Conservation (phyloP, 2,113 vertebrate species). For the Patagioenas fasciata region DNA sequence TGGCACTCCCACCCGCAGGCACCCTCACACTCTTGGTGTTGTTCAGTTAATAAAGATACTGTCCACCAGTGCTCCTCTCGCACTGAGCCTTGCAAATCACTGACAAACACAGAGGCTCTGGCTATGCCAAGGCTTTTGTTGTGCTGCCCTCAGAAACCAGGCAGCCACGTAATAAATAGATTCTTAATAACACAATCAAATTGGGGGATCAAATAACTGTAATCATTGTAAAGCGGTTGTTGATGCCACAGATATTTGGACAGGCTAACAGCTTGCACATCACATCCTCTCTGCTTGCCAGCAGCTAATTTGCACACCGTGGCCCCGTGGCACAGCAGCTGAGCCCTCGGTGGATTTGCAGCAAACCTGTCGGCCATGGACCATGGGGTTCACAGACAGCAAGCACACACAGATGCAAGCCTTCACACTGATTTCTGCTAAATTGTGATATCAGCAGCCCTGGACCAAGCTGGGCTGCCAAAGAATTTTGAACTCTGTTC, state of each 20-base stretch:
- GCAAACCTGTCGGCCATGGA: background rate
- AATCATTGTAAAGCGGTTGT: conserved; percentile 36
- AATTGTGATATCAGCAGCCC: background rate
- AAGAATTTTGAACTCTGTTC: background rate
- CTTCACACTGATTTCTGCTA: background rate
- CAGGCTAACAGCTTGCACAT: conserved; percentile 14
- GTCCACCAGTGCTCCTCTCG: background rate
- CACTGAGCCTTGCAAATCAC: background rate
- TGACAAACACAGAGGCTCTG: background rate
- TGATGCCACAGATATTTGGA: conserved; percentile 31
- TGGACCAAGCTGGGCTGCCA: background rate
- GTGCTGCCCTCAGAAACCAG: background rate
- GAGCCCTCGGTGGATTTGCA: conserved; percentile 4
- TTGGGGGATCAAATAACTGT: conserved; percentile 42
- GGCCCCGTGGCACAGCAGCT: conserved; percentile 22
- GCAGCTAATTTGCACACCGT: background rate
- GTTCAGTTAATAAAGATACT: background rate
- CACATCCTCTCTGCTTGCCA: background rate
- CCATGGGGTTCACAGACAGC: background rate
- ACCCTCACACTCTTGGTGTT: background rate
- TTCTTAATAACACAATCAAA: conserved; percentile 57
- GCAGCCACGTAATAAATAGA: conserved; percentile 8
- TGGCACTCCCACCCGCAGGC: accelerated
- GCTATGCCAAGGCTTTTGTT: background rate
- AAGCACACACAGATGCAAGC: background rate